Base-by-base conservation (phyloP, 2,888 invertebrate species). In the Meteorus cinctellus region DNA sequence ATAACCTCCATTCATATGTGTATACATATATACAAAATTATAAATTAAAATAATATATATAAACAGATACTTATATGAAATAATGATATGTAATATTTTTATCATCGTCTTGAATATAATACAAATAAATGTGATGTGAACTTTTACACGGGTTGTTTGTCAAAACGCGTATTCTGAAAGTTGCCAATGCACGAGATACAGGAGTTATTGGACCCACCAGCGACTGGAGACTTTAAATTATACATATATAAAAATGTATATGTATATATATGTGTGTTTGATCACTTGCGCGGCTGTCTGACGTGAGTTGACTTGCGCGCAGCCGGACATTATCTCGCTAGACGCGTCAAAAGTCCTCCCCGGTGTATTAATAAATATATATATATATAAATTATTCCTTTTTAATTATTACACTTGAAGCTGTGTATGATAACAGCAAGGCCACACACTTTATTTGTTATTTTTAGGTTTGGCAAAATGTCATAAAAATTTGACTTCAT, bases 141-240 rank as follows among this genome's bases (percentile, higher is more conserved):
- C 55, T 55, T 19, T 55, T 55, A n/a, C 55, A 55, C 55, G 55
- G 24, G 10, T 55, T 55, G 55, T 55, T 55, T 55, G 55, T 55
- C 55, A 19, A 55, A 19, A 55, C 10, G 55, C 10, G 19, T 55
- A 24, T 19, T 55, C n/a, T 19, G 19, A 55, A 55, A 19, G 55
- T 55, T 55, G 55, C 8, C 4, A 55, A 55, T 55, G 55, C 19
- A 55, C 19, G 55, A 55, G 55, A 55, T 55, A 55, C 10, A 19
- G 10, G 8, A 19, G 19, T 55, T 55, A 55, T 55, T 55, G 55
- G 55, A 55, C 55, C 19, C 55, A 55, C 55, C 19, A n/a, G 55
- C 55, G 19, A 55, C n/a, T 55, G 55, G 1, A 24, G 19, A 55
- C n/a, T 55, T 55, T 5, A 48, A 48, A 48, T 48, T 16, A 48